Conservation (phyloP, 1,140 invertebrate genomes). For the Lethocerus indicus region DNA sequence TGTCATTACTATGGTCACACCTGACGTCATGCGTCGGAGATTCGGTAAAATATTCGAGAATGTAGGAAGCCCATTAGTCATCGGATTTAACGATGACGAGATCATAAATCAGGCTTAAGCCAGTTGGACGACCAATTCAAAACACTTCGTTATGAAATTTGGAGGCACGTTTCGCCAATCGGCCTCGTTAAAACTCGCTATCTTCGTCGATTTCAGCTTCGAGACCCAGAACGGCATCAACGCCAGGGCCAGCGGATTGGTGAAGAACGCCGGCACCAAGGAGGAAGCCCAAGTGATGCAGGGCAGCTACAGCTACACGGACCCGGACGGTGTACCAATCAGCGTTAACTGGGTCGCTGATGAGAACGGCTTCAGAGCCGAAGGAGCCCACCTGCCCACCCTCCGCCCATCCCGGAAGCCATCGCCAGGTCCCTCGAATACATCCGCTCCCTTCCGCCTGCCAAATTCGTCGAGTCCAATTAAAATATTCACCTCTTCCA, state of each 20-base stretch:
- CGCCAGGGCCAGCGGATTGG: constrained; percentile 42
- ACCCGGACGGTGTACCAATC: constrained; percentile 52
- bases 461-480: no score
- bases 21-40: no score
- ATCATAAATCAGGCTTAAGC: no score
- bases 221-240: constrained; percentile 49
- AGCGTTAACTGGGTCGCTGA: constrained; percentile 57
- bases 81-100: no score
- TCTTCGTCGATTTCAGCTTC: constrained; percentile 28
- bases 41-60: no score
- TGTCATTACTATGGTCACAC: no score
- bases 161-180: no score
- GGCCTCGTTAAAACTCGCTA: no score
- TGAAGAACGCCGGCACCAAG: constrained; percentile 36
- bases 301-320: constrained; percentile 56
- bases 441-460: constrained; percentile 13
- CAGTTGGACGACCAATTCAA: no score
- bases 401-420: constrained; percentile 18
- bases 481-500: no score
- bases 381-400: constrained; percentile 55
- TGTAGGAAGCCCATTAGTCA: no score
- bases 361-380: constrained; percentile 59
- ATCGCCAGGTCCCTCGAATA: constrained; percentile 21
- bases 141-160: no score
- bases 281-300: constrained; percentile 41